Evolutionary conservation across 2,113 vertebrate genomes (phyloP).

Genomic region (Thunnus thynnus): DNA sequence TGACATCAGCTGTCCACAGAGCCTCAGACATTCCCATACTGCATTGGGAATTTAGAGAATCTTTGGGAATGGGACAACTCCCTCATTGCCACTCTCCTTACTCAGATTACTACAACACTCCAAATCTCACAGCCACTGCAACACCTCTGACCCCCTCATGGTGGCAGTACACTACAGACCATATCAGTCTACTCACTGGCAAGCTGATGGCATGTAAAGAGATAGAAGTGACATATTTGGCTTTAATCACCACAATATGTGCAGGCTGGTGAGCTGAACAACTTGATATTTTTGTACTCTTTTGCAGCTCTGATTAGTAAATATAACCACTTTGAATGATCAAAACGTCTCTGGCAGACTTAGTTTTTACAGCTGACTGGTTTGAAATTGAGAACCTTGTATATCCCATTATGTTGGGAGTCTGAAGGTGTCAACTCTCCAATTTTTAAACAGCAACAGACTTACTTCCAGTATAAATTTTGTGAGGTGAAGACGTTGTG

Average conservation of each 20-base stretch:
- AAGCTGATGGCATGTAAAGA: not conserved
- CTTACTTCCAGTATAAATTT: not conserved
- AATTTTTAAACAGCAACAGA: constrained; percentile 2
- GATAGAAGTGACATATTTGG: constrained; percentile 16
- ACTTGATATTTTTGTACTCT: not conserved
- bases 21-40: constrained; percentile 39
- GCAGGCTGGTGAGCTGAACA: not conserved
- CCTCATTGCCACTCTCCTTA: constrained; percentile 12
- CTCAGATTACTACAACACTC: not conserved
- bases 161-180: not conserved
- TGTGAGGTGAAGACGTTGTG: not conserved
- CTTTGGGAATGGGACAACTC: constrained; percentile 53
- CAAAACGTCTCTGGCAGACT: not conserved
- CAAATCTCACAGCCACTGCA: not conserved
- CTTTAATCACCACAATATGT: not conserved
- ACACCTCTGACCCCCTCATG: constrained; percentile 13
- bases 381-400: constrained; percentile 12
- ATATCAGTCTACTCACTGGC: not conserved
- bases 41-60: constrained; percentile 56
- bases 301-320: not conserved
- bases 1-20: constrained; percentile 68
- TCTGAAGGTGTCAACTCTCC: not conserved
- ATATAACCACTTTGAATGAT: constrained; percentile 1
- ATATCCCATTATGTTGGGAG: not conserved
- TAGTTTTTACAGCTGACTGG: not conserved